Evolutionary conservation across 2,797 vertebrate species (phyloP), one percentile per base, ranked within the genome.

Genomic region (Hoplostethus atlanticus): DNA sequence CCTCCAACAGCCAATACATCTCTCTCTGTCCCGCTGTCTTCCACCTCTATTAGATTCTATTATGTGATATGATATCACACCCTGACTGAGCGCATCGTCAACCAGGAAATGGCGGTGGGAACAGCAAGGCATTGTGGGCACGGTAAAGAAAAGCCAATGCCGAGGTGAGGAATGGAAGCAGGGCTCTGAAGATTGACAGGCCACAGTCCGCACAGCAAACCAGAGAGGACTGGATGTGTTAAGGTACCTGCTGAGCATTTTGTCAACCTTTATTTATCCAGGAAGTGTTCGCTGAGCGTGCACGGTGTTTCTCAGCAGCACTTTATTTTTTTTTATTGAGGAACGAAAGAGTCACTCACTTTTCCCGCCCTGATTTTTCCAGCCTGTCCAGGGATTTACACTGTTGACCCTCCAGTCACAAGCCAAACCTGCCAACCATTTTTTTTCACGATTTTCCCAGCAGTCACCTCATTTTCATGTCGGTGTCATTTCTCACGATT

Each of bases 61-160:
- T 89, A 89, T 84, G 76, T 84, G 89, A 93, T 92, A 90, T 59
- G 54, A 86, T 86, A 91, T 87, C 78, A 64, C 73, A 70, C 57
- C 60, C 28, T 64, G 68, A 64, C 66, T 71, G 58, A 80, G 77
- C 25, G 56, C 56, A 52, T 57, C 58, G 70, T 70, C 71, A 70
- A 71, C 31, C 55, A 44, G 34, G 25, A 51, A 44, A 51, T 17
- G 58, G 17, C 13, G 46, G 50, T 30, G 42, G 30, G 17, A 64
- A 66, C 46, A 58, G 16, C 69, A 62, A 68, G 28, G 54, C 52
- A 78, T 68, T 80, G 47, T 63, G 76, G 56, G 46, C 55, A 75
- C 52, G 40, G 70, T 74, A 62, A 59, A n/a, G 48, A 54, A 77
- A 61, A 72, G 70, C 47, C 34, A 21, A 10, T 50, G 1, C 25